Base-by-base conservation (phyloP, 2,797 vertebrate genomes). In the Chelmon rostratus region DNA sequence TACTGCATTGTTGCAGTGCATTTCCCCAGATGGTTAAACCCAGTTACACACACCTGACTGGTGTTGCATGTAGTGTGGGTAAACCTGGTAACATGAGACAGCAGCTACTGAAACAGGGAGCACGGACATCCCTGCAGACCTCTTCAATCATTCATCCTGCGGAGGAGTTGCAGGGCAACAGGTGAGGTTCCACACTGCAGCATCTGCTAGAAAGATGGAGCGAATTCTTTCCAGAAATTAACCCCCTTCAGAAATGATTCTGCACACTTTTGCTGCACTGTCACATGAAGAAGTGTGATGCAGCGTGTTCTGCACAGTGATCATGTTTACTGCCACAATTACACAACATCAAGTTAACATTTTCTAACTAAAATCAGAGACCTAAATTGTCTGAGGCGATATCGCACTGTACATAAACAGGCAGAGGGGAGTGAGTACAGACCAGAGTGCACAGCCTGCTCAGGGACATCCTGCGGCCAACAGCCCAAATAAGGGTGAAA, bases 131-230 rank as follows among this genome's bases (percentile, higher is more conserved):
- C 71, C 63, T 66, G 61, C 59, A 74, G 67, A 71, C 38, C 75
- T 83, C 66, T 72, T 91, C 37, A 89, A 91, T 94, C 90, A 93
- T 93, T 91, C 77, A 91, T 87, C 71, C 40, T 59, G 73, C 40
- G 66, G 77, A 83, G 72, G 52, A 59, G 50, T 21, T 57, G 31
- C 66, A 79, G 68, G 49, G n/a, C 66, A 61, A 79, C 56, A 81
- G 65, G 56, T 73, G 66, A 87, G 50, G 78, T 82, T 70, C 87
- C 84, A 79, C 61, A 63, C 62, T 46, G 73, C 61, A 47, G 52
- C 64, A 31, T 23, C 66, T 52, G 57, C 38, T 66, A 73, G 38
- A 59, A 7, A 68, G 35, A 77, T 38, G 2, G 33, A 63, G 6
- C 16, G 6, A 56, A 25, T 10, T 28, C 13, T 68, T 10, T 5